Conservation (phyloP, 2,113 vertebrate species). For the Mesembrinibis cayennensis region DNA sequence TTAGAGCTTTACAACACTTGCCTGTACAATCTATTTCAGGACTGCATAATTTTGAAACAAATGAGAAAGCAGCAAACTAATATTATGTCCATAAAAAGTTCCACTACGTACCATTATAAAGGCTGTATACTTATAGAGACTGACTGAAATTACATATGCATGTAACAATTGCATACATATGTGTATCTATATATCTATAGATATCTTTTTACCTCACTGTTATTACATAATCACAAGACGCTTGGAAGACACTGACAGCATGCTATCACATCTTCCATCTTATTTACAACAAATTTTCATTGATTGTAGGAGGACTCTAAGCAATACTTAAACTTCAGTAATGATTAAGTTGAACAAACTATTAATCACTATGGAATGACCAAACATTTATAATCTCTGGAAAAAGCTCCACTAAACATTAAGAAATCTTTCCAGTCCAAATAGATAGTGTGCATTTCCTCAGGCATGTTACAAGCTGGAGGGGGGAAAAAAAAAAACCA, state of each 20-base stretch:
- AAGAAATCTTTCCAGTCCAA: not conserved
- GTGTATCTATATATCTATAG: not conserved
- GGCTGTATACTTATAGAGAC: not conserved
- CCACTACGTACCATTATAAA: not conserved
- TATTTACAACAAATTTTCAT: not conserved
- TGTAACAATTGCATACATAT: too few relatives aligned
- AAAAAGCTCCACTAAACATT: not conserved
- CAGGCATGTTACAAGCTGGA: not conserved
- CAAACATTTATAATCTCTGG: not conserved
- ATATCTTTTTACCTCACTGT: not conserved
- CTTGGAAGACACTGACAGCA: not conserved
- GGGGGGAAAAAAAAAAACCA: not conserved
- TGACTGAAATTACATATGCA: not conserved
- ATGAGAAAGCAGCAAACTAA: not conserved
- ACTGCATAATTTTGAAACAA: not conserved
- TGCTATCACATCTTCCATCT: not conserved
- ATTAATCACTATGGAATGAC: not conserved
- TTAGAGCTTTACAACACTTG: not conserved
- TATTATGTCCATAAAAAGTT: not conserved
- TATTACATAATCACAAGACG: not conserved
- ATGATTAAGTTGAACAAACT: not conserved
- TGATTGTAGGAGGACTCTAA: not conserved
- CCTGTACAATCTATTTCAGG: not conserved
- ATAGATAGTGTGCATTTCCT: not conserved
- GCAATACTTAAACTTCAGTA: not conserved